These are phyloP conservation scores for Gymnothorax javanicus DNA, from an alignment of 2,797 vertebrate species.

Conservation along the genomic window DNA sequence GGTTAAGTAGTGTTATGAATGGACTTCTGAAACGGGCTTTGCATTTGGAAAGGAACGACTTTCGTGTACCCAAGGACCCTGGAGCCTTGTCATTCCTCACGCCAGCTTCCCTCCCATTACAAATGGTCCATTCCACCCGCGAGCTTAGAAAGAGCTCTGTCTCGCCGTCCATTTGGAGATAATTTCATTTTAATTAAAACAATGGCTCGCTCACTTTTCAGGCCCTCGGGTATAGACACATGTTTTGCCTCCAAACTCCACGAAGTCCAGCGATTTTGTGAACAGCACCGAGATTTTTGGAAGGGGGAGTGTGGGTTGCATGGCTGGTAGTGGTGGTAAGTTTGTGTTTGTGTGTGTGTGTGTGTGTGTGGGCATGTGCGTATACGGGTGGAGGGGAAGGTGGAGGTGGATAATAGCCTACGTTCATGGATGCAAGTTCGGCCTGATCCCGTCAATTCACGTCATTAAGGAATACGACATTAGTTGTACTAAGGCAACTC, in stretches of 20 bases:
- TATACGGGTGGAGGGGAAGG: too few species aligned
- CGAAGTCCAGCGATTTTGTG: slow-evolving; percentile 28
- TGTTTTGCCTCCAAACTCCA: slow-evolving; percentile 41
- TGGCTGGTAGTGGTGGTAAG: too few species aligned
- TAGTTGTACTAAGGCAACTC: too few species aligned
- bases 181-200: slow-evolving; percentile 57
- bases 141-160: slow-evolving; percentile 44
- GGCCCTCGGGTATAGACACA: slow-evolving; percentile 46
- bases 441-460: too few species aligned
- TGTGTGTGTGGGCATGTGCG: too few species aligned
- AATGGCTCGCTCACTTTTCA: slow-evolving; percentile 40
- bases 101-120: slow-evolving; percentile 28
- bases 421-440: too few species aligned
- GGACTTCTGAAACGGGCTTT: neutral
- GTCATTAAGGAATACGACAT: too few species aligned
- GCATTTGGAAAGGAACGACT: neutral
- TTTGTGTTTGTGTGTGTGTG: too few species aligned
- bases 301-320: too few species aligned
- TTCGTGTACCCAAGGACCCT: neutral
- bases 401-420: too few species aligned
- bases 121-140: slow-evolving; percentile 38
- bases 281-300: neutral
- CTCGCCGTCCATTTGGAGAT: slow-evolving; percentile 46
- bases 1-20: neutral
- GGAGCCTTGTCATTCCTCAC: slow-evolving; percentile 3